Conservation (phyloP, 2,797 vertebrate genomes). For the Chiloscyllium punctatum region DNA sequence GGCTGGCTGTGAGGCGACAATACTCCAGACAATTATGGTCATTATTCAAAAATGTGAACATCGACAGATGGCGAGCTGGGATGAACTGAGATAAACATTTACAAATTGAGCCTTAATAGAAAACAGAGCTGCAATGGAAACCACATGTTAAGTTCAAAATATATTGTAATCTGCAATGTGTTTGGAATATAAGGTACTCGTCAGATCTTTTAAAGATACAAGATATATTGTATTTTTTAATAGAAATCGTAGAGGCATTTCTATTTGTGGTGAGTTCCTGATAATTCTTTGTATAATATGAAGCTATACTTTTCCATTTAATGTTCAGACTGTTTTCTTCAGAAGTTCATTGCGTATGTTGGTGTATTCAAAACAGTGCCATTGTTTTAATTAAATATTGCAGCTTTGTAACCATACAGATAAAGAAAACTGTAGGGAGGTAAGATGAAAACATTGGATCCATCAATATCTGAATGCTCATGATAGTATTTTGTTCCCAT, state of each 20-base stretch:
- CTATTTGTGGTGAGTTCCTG: background rate
- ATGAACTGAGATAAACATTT: constrained; percentile 1
- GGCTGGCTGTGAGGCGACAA: background rate
- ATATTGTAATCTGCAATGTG: background rate
- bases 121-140: background rate
- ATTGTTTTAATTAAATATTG: background rate
- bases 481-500: background rate
- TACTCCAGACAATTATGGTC: background rate
- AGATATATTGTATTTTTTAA: background rate
- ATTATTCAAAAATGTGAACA: background rate
- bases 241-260: background rate
- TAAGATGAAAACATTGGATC: background rate
- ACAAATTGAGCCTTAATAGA: background rate
- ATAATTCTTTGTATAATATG: background rate
- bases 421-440: background rate
- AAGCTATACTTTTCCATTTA: background rate
- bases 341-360: background rate
- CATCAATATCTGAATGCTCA: background rate
- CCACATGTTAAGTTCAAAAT: constrained; percentile 17
- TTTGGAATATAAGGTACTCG: background rate
- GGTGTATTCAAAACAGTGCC: background rate
- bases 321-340: background rate
- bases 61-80: background rate
- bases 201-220: background rate
- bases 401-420: too few relatives aligned